Percentiles rank a stretch among this genome's conserved stretches.
phyloP scores from a whole-genome alignment of 2,797 vertebrate species.

The Anguilla pacifica region DNA sequence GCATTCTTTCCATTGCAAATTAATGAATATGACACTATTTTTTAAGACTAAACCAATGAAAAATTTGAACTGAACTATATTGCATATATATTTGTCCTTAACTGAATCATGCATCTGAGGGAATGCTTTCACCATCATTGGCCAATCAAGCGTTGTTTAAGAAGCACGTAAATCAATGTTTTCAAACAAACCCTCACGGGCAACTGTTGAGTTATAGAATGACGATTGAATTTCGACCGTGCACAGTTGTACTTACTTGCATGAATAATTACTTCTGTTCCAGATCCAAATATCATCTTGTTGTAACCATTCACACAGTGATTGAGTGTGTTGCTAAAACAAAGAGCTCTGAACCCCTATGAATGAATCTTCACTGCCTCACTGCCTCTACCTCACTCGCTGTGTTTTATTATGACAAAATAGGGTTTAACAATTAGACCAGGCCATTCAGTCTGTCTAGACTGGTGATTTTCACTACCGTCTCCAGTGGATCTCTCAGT shows the following conservation, averaged over 20 bases:
- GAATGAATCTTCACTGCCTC: not conserved
- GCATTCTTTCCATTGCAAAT: too few relatives aligned
- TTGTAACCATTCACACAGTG: conserved; percentile 25
- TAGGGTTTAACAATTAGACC: not conserved
- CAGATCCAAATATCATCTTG: conserved; percentile 40
- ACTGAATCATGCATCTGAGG: not conserved
- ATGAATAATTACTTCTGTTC: conserved; percentile 23
- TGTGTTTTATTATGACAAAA: not conserved
- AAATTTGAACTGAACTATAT: not conserved
- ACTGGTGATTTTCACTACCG: not conserved
- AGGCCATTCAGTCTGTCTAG: not conserved
- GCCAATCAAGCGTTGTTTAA: not conserved
- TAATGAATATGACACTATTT: too few relatives aligned
- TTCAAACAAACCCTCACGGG: not conserved
- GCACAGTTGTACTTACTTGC: conserved; percentile 40
- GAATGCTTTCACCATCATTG: not conserved
- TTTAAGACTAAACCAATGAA: too few relatives aligned
- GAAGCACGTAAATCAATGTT: not conserved
- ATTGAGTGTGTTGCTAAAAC: not conserved
- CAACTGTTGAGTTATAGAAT: not conserved
- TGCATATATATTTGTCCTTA: conserved; percentile 26
- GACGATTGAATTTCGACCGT: too few relatives aligned
- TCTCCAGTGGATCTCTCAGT: not conserved
- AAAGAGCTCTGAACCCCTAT: not conserved
- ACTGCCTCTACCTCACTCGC: not conserved